A percentile compares a stretch with the other conserved stretches of the same genome.
Evolutionary conservation across 2,113 vertebrate genomes (phyloP).

Genomic region (Microcebus jonahi): DNA sequence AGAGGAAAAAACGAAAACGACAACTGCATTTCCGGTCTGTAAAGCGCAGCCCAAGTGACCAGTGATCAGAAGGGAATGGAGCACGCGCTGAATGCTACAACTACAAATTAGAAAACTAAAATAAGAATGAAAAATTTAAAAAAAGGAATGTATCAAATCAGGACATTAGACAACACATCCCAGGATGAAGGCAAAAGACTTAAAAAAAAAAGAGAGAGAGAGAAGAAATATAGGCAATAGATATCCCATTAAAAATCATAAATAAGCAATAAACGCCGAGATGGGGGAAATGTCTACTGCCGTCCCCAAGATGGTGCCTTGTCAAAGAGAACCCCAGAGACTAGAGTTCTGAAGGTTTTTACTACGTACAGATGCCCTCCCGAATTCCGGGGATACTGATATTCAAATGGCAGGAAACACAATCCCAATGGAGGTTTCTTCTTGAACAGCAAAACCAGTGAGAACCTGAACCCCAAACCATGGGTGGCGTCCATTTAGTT

Average conservation of each 20-base stretch:
- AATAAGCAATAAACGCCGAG: background rate
- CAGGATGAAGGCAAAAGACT: background rate
- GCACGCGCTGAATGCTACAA: too few species aligned
- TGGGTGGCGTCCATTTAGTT: too few species aligned
- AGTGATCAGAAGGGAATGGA: background rate
- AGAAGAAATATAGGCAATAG: background rate
- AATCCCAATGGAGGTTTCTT: background rate
- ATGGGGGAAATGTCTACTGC: background rate
- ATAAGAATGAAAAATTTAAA: too few species aligned
- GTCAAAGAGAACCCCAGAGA: background rate
- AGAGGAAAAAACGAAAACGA: background rate
- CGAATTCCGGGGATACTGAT: rapidly evolving
- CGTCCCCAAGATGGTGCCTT: background rate
- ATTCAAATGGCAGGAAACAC: background rate
- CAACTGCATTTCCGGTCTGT: rapidly evolving
- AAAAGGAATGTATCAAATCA: background rate
- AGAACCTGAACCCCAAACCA: background rate
- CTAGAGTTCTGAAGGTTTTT: background rate
- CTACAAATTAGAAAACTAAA: background rate
- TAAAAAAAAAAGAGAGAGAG: background rate
- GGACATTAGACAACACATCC: rapidly evolving
- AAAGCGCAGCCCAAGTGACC: background rate
- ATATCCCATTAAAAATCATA: background rate
- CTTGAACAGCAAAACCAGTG: background rate
- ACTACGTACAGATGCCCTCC: rapidly evolving